Percentiles rank a stretch among this genome's conserved stretches.
phyloP scores from a whole-genome alignment of 2,113 vertebrate species.

The Tinamus guttatus region DNA sequence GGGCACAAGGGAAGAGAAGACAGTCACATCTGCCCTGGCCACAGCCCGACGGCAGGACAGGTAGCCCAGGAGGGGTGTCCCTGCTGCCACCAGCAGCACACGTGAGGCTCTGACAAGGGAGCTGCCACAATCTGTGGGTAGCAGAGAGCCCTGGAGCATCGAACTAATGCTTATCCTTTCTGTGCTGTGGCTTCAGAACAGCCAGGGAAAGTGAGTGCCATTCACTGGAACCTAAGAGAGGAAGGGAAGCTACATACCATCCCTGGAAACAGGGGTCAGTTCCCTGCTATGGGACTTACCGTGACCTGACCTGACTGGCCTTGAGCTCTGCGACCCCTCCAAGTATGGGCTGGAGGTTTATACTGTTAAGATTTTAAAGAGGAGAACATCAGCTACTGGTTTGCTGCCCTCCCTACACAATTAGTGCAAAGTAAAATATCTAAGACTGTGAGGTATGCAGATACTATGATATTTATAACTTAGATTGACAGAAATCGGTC shows the following conservation, averaged over 20 bases:
- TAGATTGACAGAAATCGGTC: background rate
- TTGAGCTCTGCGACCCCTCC: background rate
- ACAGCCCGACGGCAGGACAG: background rate
- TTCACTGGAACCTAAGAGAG: background rate
- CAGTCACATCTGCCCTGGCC: background rate
- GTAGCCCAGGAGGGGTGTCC: background rate
- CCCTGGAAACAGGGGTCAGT: background rate
- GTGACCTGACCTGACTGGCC: background rate
- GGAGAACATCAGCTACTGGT: background rate
- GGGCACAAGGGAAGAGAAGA: background rate
- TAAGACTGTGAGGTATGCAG: background rate
- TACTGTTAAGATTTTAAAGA: background rate
- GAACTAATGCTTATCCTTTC: background rate
- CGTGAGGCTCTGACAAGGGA: background rate
- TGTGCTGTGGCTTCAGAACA: background rate
- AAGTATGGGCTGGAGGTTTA: background rate
- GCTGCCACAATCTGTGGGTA: background rate
- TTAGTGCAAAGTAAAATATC: background rate
- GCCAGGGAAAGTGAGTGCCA: background rate
- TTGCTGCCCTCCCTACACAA: background rate
- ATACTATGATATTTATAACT: background rate
- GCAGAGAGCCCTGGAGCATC: background rate
- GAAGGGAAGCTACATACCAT: rapidly evolving
- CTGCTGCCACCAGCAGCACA: background rate
- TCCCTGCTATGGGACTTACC: background rate